phyloP scores from a whole-genome alignment of 1,140 invertebrate species.

The Agrilus planipennis region DNA sequence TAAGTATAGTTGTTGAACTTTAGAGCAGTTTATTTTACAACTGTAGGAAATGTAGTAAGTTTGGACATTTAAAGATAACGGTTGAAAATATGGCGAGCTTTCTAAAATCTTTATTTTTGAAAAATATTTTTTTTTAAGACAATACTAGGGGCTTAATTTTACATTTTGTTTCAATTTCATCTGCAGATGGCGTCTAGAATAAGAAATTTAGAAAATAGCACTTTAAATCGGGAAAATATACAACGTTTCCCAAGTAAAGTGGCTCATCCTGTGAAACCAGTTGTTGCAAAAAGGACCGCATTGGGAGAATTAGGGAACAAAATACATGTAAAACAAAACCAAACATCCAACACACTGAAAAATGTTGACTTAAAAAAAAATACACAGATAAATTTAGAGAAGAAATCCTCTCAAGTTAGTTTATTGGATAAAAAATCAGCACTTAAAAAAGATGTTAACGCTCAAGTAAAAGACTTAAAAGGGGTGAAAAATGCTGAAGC shows the following conservation, averaged over 20 bases:
- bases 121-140: too few species aligned
- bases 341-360: not conserved
- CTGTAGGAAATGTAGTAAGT: too few species aligned
- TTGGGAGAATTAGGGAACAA: conserved; percentile 21
- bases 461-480: conserved; percentile 2
- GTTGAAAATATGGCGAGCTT: too few species aligned
- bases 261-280: conserved; percentile 1
- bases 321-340: conserved; percentile 1
- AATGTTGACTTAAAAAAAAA: too few species aligned
- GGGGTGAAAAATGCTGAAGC: not conserved
- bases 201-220: not conserved
- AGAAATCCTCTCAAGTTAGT: not conserved
- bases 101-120: too few species aligned
- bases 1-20: too few species aligned
- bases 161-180: too few species aligned
- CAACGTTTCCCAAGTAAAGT: conserved; percentile 7
- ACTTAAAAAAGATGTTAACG: not conserved
- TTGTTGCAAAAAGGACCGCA: conserved; percentile 13
- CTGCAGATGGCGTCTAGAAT: conserved; percentile 10
- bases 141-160: too few species aligned
- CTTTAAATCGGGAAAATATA: conserved; percentile 14
- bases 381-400: too few species aligned
- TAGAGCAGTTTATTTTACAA: too few species aligned
- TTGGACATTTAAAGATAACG: too few species aligned
- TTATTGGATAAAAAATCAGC: not conserved